phyloP scores from a whole-genome alignment of 2,113 vertebrate species.

The Camelus dromedarius region DNA sequence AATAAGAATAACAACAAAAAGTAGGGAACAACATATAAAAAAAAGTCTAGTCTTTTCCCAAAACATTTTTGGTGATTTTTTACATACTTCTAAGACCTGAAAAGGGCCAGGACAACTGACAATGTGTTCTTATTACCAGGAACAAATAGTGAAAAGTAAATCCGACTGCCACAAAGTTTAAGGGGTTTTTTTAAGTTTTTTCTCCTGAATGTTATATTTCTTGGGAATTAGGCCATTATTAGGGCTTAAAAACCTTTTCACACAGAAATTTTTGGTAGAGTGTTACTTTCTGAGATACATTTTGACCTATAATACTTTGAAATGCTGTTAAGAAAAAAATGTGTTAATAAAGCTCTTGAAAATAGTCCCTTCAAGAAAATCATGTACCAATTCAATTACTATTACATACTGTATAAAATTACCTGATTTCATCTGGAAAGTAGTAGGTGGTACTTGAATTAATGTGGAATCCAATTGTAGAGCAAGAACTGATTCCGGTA shows the following conservation, averaged over 20 bases:
- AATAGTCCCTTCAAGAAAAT: constrained; percentile 59
- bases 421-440: constrained; percentile 43
- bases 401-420: constrained; percentile 49
- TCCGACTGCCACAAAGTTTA: background rate
- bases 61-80: background rate
- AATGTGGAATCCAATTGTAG: constrained; percentile 52
- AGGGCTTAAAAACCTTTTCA: background rate
- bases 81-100: background rate
- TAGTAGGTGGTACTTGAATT: constrained; percentile 58
- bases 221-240: background rate
- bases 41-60: background rate
- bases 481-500: background rate
- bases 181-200: background rate
- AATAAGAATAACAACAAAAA: background rate
- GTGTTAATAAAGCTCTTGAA: constrained; percentile 61
- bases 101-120: background rate
- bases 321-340: constrained; percentile 61
- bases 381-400: background rate
- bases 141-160: constrained; percentile 40
- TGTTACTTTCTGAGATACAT: constrained; percentile 48
- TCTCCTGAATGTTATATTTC: background rate
- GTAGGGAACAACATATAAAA: background rate
- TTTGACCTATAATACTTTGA: constrained; percentile 62
- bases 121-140: background rate
- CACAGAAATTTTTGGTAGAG: background rate